Evolutionary conservation across 2,113 vertebrate species (phyloP), one percentile per base, ranked within the genome.

Genomic region (Romanogobio albipinnatus): DNA sequence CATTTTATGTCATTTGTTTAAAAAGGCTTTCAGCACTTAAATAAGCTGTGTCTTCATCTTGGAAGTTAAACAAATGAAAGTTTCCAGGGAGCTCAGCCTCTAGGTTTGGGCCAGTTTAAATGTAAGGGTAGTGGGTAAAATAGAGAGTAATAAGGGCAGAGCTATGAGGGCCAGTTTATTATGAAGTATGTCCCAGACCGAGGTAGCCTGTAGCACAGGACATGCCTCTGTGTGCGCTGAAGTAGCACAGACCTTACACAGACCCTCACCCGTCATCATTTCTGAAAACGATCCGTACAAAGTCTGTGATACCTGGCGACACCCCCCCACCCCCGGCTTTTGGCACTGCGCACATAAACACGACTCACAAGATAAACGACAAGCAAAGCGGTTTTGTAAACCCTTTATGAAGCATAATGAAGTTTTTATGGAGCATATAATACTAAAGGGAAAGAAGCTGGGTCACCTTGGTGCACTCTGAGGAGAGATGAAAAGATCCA

Each of bases 21-120:
- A 97, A 97, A 97, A 97, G 96, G 95, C 95, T 95, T 95, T 96
- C 96, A 96, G 96, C 96, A 96, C 96, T 96, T 96, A 96, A 97
- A 96, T 95, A 96, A 96, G 95, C 96, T 93, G 94, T 94, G 93
- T 93, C 93, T 77, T 86, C 85, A 87, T 89, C 78, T 91, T 95
- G 92, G 89, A 90, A 95, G 95, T 91, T 94, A 96, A 96, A 93
- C 92, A 96, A 85, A 84, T 58, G 56, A 96, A 96, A 92, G 91
- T 39, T 82, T 95, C 93, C 94, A 95, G 93, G 76, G 33, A 93
- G 95, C 94, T 93, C 94, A 94, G 91, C 89, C 93, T 74, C 58
- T 53, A 81, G 59, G 83, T 83, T 76, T 87, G 87, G 89, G 89
- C 82, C 70, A 80, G 87, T 85, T 77, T 76, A 78, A 88, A 86